Percentiles rank a stretch among this genome's conserved stretches.
phyloP scores from a whole-genome alignment of 2,797 vertebrate genomes.

The Enteromius mattozi region DNA sequence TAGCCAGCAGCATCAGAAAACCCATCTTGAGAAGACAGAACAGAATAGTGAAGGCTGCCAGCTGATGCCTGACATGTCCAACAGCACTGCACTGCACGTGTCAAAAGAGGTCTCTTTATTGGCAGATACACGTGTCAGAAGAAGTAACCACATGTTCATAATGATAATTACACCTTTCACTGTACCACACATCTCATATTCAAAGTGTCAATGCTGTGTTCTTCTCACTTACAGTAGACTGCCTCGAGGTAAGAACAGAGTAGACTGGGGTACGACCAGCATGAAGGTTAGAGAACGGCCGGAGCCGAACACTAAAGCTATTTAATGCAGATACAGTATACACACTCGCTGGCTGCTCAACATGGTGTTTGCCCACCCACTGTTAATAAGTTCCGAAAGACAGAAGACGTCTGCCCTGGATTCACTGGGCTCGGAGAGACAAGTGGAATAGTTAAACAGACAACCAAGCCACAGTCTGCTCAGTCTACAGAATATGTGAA shows the following conservation, averaged over 20 bases:
- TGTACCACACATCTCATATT: background rate
- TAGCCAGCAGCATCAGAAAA: conserved; percentile 25
- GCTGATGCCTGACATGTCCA: background rate
- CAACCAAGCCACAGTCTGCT: background rate
- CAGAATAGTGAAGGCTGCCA: background rate
- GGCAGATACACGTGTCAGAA: background rate
- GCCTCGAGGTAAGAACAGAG: background rate
- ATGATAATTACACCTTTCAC: conserved; percentile 4
- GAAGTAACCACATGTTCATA: conserved; percentile 1
- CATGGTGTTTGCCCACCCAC: background rate
- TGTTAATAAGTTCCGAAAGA: conserved; percentile 1
- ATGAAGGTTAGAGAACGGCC: background rate
- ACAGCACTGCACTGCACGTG: background rate
- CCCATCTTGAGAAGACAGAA: background rate
- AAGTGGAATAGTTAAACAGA: conserved; percentile 12
- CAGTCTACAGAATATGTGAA: background rate
- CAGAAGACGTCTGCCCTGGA: background rate
- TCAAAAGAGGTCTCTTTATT: background rate
- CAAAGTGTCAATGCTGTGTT: background rate
- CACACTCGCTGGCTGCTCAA: background rate
- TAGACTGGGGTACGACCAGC: background rate
- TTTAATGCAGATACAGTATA: conserved; percentile 1
- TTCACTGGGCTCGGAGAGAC: background rate
- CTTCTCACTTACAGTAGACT: background rate
- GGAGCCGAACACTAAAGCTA: background rate